Evolutionary conservation across 35 echinoderm and acorn worm genomes (phyloP), one percentile per base, ranked within the genome.

Genomic region (Apostichopus californicus): DNA sequence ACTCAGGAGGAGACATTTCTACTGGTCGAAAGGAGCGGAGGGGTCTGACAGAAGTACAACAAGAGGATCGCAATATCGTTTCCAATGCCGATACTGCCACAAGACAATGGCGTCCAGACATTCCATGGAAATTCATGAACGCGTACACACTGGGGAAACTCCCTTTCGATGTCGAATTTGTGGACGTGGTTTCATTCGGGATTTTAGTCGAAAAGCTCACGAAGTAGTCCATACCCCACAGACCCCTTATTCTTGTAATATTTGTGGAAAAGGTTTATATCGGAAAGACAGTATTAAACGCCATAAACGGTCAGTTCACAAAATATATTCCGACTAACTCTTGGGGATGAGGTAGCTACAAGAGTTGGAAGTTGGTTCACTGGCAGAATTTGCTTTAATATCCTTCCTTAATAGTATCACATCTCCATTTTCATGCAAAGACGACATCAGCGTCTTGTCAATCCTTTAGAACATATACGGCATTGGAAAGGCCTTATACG

Each of bases 241-340:
- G 5, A 78, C n/a, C 1, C 54, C 54, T 24, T 91, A 13, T 53
- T 55, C 56, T 2, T 91, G 89, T 21, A 78, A 58, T 56, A 78
- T 77, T 23, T 91, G 89, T 25, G 89, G 73, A 26, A 91, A 91
- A 66, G 22, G 72, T 21, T 90, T 90, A 59, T 81, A 81, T 53
- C 78, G 78, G 22, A 81, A 81, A 81, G 34, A 54, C 34, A 81
- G 78, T 81, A 81, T 81, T 25, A 81, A 46, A 55, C 25, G 55
- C 8, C 78, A 81, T 54, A 81, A 81, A 55, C 34, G 78, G 4
- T 18, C 52, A 28, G 78, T 55, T 46, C 78, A 81, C 34, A 55
- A 55, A 12, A 55, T 81, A 15, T 55, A 61, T 12, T 61, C 58
- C 58, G 8, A 61, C 8, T 61, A 46, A 46, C 34, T 46, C 34